Evolutionary conservation across 2,797 vertebrate species (phyloP).

Genomic region (Pogoniulus pusillus): DNA sequence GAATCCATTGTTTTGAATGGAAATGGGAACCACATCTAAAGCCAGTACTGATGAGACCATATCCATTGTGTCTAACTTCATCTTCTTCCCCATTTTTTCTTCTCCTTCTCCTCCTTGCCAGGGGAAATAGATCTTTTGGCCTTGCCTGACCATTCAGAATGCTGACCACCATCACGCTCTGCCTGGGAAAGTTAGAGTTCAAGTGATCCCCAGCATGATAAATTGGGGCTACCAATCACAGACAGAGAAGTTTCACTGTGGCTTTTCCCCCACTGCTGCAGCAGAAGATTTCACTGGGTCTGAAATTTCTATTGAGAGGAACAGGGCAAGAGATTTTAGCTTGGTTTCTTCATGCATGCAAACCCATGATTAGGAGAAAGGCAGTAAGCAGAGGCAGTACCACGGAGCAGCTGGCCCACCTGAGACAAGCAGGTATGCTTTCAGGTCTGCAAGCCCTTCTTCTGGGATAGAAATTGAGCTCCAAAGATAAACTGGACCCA

Average conservation of each 20-base stretch:
- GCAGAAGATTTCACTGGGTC: background rate
- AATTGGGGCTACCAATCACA: background rate
- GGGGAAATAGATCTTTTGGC: background rate
- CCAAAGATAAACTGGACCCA: background rate
- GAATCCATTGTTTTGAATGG: constrained; percentile 25
- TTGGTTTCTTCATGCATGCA: background rate
- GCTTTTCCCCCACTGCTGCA: background rate
- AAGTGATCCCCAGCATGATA: background rate
- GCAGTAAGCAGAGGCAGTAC: background rate
- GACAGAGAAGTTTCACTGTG: background rate
- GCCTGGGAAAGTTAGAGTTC: background rate
- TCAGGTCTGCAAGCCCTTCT: background rate
- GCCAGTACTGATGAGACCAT: background rate
- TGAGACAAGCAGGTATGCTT: background rate
- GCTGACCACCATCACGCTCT: background rate
- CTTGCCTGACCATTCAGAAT: background rate
- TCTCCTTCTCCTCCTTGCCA: background rate
- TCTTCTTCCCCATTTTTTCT: background rate
- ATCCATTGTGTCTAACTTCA: background rate
- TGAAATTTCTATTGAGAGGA: background rate
- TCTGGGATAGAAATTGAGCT: background rate
- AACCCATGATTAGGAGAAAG: background rate
- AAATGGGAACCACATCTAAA: background rate
- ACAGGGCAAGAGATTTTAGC: background rate
- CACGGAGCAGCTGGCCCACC: background rate